phyloP scores from a whole-genome alignment of 1,140 invertebrate species.

The Eupristina koningsbergeri region DNA sequence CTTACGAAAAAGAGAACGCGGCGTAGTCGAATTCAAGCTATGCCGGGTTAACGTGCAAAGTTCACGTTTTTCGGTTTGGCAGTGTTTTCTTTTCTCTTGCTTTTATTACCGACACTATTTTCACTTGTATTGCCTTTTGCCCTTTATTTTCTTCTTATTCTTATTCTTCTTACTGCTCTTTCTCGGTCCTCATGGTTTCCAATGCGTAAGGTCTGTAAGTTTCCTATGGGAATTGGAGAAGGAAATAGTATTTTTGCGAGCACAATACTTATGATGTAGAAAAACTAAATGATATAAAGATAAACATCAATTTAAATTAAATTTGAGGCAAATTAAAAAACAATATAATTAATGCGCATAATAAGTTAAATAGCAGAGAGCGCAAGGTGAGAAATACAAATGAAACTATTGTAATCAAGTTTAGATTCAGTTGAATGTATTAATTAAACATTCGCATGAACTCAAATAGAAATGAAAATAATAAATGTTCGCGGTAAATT shows the following conservation, averaged over 20 bases:
- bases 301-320: neutral
- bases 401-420: neutral
- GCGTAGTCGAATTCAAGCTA: constrained; percentile 25
- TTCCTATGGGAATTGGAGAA: constrained; percentile 47
- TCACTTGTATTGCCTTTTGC: neutral
- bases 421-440: no score
- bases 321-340: neutral
- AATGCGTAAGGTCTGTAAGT: constrained; percentile 56
- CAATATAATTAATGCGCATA: neutral
- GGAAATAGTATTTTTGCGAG: constrained; percentile 27
- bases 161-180: neutral
- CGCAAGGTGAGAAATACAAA: neutral
- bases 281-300: neutral
- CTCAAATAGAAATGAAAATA: neutral
- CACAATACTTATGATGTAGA: constrained; percentile 16
- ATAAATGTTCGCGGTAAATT: no score
- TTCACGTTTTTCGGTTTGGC: constrained; percentile 55
- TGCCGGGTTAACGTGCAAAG: constrained; percentile 51
- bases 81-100: constrained; percentile 43
- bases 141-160: neutral
- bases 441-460: constrained; percentile 7
- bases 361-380: constrained; percentile 9
- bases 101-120: constrained; percentile 5
- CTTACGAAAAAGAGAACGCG: constrained; percentile 4
- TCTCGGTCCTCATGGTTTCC: constrained; percentile 37